phyloP scores from a whole-genome alignment of 2,113 vertebrate species.

The Bubo scandiacus region DNA sequence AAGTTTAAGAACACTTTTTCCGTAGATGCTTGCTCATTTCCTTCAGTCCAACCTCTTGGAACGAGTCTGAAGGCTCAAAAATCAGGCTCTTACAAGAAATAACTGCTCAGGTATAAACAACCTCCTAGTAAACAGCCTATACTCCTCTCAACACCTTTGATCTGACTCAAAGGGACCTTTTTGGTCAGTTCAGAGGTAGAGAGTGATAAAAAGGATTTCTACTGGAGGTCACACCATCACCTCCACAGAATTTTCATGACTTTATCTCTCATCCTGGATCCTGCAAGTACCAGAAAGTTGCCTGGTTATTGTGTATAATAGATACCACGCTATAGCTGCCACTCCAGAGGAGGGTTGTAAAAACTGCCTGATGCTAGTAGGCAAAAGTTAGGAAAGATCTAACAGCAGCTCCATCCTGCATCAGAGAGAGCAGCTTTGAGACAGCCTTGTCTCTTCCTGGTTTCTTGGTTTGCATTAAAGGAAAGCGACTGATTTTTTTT shows the following conservation, averaged over 20 bases:
- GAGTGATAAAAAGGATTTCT: background rate
- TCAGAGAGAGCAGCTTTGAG: background rate
- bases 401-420: background rate
- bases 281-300: background rate
- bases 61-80: conserved; percentile 17
- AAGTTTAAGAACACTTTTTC: conserved; percentile 76
- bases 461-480: conserved; percentile 40
- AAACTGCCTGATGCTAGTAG: fast-evolving
- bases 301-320: background rate
- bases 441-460: background rate
- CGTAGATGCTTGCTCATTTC: conserved; percentile 74
- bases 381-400: background rate
- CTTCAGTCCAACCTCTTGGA: conserved; percentile 67
- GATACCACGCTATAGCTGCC: background rate
- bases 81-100: conserved; percentile 10
- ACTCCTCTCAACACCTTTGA: conserved; percentile 11
- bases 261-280: background rate
- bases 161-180: background rate
- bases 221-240: background rate
- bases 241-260: background rate
- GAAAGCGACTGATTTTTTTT: background rate
- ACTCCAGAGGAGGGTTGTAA: background rate
- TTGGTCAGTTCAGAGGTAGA: background rate
- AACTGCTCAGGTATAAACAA: conserved; percentile 30
- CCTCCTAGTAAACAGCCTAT: background rate